Conservation (phyloP, 2,113 vertebrate species). For the Rissa tridactyla region DNA sequence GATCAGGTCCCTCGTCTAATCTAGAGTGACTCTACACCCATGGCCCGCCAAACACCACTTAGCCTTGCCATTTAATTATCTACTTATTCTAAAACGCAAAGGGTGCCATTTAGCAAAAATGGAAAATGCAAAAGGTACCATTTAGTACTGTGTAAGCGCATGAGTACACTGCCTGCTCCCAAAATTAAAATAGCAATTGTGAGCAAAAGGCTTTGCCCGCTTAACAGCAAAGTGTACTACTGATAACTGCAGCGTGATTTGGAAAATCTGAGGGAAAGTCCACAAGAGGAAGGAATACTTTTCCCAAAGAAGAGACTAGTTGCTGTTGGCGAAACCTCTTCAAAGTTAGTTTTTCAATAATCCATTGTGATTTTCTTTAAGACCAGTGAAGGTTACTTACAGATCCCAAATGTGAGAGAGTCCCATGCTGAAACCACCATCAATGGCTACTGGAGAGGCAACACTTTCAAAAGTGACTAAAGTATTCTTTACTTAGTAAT, state of each 20-base stretch:
- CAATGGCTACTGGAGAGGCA: background rate
- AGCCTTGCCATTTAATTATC: constrained; percentile 18
- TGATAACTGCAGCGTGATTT: background rate
- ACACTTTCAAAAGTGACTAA: background rate
- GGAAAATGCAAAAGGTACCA: background rate
- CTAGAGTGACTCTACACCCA: background rate
- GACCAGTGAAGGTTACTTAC: background rate
- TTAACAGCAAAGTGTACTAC: background rate
- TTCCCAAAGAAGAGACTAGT: background rate
- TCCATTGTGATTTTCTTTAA: background rate
- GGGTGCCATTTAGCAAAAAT: background rate
- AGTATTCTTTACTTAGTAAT: background rate
- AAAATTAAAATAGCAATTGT: background rate
- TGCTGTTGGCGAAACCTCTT: background rate
- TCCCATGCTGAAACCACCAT: background rate
- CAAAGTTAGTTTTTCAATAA: background rate
- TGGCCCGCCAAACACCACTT: background rate
- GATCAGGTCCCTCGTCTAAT: background rate
- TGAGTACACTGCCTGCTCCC: background rate
- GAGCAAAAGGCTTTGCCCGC: background rate
- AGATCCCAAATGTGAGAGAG: background rate
- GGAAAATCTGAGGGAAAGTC: background rate
- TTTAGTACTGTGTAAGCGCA: background rate
- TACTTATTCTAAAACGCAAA: background rate
- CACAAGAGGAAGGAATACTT: background rate